Evolutionary conservation across 2,888 invertebrate species (phyloP).

Genomic region (Nebria salina): DNA sequence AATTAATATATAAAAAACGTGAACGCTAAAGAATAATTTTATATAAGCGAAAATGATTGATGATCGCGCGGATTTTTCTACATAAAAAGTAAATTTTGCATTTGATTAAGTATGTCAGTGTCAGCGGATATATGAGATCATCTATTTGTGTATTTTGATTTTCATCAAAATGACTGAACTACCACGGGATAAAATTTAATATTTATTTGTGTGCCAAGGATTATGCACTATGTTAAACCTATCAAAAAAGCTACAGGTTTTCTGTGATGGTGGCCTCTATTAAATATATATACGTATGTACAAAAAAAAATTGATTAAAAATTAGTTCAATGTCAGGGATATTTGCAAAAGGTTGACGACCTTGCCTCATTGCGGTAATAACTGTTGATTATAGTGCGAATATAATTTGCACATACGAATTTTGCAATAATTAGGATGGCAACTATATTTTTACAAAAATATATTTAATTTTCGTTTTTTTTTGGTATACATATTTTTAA

Average conservation of each 20-base stretch:
- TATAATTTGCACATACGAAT: not conserved
- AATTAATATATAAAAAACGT: too few species aligned
- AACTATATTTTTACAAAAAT: too few species aligned
- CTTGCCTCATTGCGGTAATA: not conserved
- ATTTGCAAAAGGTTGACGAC: not conserved
- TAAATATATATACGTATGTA: not conserved
- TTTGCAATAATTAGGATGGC: not conserved
- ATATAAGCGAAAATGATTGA: constrained; percentile 36
- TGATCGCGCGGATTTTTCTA: constrained; percentile 28
- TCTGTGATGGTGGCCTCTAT: not conserved
- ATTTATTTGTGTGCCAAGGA: constrained; percentile 36
- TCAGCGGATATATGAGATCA: constrained; percentile 46
- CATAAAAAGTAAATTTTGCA: constrained; percentile 33
- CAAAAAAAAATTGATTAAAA: not conserved
- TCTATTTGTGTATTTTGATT: constrained; percentile 30
- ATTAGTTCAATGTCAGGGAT: constrained; percentile 1
- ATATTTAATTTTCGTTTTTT: too few species aligned
- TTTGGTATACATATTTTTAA: too few species aligned
- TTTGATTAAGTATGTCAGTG: constrained; percentile 39
- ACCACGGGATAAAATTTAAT: not conserved
- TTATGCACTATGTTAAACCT: not conserved
- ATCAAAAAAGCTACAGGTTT: not conserved
- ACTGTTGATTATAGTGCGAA: not conserved
- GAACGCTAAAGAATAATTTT: not conserved
- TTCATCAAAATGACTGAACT: constrained; percentile 27